A percentile compares a stretch with the other conserved stretches of the same genome.
Evolutionary conservation across 2,888 invertebrate genomes (phyloP).

Genomic region (Pandemis cinnamomeana): DNA sequence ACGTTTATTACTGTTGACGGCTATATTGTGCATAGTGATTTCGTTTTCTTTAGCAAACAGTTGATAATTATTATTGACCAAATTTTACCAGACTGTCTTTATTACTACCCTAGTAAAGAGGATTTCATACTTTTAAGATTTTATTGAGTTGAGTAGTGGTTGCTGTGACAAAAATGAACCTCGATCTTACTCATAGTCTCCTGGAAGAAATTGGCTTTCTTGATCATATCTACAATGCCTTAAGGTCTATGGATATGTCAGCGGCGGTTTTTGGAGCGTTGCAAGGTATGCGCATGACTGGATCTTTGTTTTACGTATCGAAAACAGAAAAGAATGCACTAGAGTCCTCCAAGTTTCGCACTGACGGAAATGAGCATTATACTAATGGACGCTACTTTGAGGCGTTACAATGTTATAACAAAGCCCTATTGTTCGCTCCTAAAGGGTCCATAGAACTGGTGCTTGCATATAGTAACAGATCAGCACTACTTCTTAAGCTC

Average conservation of each 20-base stretch:
- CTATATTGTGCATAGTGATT: no score
- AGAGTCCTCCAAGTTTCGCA: slow-evolving; percentile 2
- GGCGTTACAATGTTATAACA: slow-evolving; percentile 45
- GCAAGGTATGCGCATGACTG: slow-evolving; percentile 4
- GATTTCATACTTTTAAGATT: no score
- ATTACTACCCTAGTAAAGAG: no score
- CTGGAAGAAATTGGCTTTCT: not conserved
- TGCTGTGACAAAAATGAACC: slow-evolving; percentile 9
- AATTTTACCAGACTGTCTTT: no score
- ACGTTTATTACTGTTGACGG: no score
- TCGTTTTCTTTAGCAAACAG: no score
- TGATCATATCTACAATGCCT: slow-evolving; percentile 23
- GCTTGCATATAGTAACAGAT: slow-evolving; percentile 45
- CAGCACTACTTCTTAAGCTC: slow-evolving; percentile 42
- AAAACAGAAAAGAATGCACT: slow-evolving; percentile 5
- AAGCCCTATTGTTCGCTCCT: slow-evolving; percentile 45
- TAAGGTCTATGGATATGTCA: slow-evolving; percentile 14
- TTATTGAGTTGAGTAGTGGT: no score
- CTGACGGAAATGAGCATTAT: slow-evolving; percentile 32
- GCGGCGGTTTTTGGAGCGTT: slow-evolving; percentile 24
- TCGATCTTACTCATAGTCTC: slow-evolving; percentile 5
- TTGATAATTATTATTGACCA: no score
- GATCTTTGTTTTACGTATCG: not conserved
- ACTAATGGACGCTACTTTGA: slow-evolving; percentile 23
- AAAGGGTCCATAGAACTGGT: slow-evolving; percentile 42